Evolutionary conservation across 2,113 vertebrate species (phyloP).

Genomic region (Peromyscus polionotus): DNA sequence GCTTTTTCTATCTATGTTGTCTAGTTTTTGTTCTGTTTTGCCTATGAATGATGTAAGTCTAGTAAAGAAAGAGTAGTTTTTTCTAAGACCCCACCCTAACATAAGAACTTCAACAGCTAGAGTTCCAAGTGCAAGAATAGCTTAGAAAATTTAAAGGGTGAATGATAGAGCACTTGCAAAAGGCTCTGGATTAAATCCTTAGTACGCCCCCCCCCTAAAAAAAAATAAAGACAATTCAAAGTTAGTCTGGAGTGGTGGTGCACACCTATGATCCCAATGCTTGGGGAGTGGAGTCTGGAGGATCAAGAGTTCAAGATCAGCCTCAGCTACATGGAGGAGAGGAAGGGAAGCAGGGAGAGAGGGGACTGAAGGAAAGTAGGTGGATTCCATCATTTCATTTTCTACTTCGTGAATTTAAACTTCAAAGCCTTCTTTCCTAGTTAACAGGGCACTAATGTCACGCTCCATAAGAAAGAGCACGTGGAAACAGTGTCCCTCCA

Average conservation of each 20-base stretch:
- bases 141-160: conserved; percentile 40
- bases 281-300: background rate
- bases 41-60: background rate
- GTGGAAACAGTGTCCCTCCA: background rate
- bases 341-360: too few species aligned
- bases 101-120: conserved; percentile 41
- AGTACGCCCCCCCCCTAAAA: background rate
- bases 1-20: background rate
- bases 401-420: background rate
- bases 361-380: too few species aligned
- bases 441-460: background rate
- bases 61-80: background rate
- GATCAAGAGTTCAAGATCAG: background rate
- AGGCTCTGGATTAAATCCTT: background rate
- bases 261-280: background rate
- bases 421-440: background rate
- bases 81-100: background rate
- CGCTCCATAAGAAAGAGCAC: background rate
- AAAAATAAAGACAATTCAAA: background rate
- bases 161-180: background rate
- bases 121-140: background rate
- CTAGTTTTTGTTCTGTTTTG: background rate
- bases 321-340: background rate
- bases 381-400: background rate
- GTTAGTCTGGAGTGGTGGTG: background rate